Evolutionary conservation across 2,888 invertebrate species (phyloP).

Genomic region (Ommatoiulus sabulosus): DNA sequence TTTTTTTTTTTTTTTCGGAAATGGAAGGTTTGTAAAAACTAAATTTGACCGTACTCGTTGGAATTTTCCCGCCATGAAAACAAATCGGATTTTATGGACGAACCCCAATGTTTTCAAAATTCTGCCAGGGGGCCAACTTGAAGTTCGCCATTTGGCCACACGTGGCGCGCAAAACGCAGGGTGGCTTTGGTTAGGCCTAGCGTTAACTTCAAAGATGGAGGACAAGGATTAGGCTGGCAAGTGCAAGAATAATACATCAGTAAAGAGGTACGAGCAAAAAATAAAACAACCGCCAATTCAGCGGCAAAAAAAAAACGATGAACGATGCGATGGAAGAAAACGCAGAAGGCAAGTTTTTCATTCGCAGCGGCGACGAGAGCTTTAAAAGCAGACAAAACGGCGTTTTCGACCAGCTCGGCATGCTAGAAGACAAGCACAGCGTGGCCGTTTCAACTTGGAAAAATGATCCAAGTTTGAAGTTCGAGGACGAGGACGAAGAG

Average conservation of each 20-base stretch:
- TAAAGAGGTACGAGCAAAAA: neutral
- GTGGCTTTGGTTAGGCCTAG: neutral
- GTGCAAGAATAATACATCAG: neutral
- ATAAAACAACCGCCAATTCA: neutral
- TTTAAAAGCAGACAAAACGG: constrained; percentile 35
- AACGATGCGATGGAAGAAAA: constrained; percentile 10
- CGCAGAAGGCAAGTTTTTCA: constrained; percentile 17
- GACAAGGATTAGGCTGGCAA: constrained; percentile 2
- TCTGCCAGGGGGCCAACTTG: neutral
- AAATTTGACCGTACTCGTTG: too few relatives aligned
- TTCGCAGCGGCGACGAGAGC: constrained; percentile 38
- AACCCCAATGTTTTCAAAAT: too few relatives aligned
- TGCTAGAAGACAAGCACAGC: constrained; percentile 47
- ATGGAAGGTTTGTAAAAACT: too few relatives aligned
- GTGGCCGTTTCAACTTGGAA: constrained; percentile 10
- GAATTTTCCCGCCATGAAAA: neutral
- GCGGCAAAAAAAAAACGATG: neutral
- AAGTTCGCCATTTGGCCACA: neutral
- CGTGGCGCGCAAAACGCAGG: neutral
- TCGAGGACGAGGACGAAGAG: constrained; percentile 54
- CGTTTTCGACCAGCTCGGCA: constrained; percentile 47
- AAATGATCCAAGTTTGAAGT: neutral
- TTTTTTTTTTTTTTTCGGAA: too few relatives aligned
- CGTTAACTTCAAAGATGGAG: neutral
- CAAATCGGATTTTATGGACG: neutral